These are phyloP conservation scores for Orthosia cruda DNA, from an alignment of 2,888 invertebrate species.

Conservation along the genomic window DNA sequence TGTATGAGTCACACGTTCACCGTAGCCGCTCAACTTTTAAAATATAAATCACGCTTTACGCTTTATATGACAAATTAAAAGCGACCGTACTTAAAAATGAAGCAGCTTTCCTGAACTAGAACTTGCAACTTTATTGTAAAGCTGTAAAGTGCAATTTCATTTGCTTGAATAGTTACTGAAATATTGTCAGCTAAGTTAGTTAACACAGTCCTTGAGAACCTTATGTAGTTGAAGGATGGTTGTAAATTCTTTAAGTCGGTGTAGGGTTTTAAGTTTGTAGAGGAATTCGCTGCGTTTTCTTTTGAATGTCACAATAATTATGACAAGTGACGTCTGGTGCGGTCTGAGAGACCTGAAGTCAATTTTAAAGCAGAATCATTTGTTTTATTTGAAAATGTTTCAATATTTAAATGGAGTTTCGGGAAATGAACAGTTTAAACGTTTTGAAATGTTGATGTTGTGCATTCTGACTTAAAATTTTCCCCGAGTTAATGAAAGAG, in stretches of 20 bases:
- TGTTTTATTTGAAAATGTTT: conserved; percentile 55
- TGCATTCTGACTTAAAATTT: conserved; percentile 26
- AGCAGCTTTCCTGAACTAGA: conserved; percentile 11
- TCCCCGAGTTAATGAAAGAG: not conserved
- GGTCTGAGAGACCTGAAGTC: conserved; percentile 55
- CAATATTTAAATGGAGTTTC: conserved; percentile 51
- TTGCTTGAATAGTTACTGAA: conserved; percentile 25
- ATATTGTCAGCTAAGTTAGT: conserved; percentile 34
- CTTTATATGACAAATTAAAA: conserved; percentile 71
- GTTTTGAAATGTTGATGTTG: conserved; percentile 31
- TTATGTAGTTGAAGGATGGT: conserved; percentile 1
- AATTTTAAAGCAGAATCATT: conserved; percentile 59
- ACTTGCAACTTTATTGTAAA: conserved; percentile 26
- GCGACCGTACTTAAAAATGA: conserved; percentile 64
- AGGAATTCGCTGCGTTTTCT: conserved; percentile 67
- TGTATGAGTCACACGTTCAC: conserved; percentile 59
- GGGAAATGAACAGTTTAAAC: conserved; percentile 32
- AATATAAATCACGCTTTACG: conserved; percentile 70
- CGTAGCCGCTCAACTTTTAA: conserved; percentile 64
- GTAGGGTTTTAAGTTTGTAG: conserved; percentile 12
- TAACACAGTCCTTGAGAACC: conserved; percentile 9
- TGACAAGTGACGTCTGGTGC: conserved; percentile 69
- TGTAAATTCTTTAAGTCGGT: conserved; percentile 8
- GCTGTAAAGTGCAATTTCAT: conserved; percentile 42
- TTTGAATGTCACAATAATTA: conserved; percentile 72